Percentiles rank a stretch among this genome's conserved stretches.
phyloP scores from a whole-genome alignment of 2,113 vertebrate species.

The Tupaia tana region DNA sequence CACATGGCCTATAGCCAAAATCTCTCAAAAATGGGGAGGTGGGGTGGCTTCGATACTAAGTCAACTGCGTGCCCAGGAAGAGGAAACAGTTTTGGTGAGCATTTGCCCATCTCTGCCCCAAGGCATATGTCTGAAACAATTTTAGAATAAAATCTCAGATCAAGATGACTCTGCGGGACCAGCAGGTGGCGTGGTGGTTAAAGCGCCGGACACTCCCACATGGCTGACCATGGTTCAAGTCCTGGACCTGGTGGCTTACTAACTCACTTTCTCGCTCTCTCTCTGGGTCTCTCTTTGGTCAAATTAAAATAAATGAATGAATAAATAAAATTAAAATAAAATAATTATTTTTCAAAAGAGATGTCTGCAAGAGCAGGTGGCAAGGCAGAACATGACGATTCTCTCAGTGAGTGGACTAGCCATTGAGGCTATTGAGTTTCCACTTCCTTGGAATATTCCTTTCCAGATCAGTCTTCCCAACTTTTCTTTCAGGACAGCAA shows the following conservation, averaged over 20 bases:
- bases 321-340: too few relatives aligned
- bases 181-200: background rate
- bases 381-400: background rate
- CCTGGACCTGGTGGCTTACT: too few relatives aligned
- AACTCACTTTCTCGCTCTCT: too few relatives aligned
- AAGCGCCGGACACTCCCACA: too few relatives aligned
- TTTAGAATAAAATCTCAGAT: conserved; percentile 52
- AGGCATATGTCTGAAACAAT: conserved; percentile 43
- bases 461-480: background rate
- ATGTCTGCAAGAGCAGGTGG: background rate
- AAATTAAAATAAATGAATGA: too few relatives aligned
- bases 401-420: background rate
- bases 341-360: too few relatives aligned
- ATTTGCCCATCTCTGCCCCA: conserved; percentile 31
- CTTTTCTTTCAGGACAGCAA: background rate
- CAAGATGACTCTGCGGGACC: background rate
- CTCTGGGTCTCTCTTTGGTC: too few relatives aligned
- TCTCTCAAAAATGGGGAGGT: too few relatives aligned
- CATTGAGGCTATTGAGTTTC: too few relatives aligned
- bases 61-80: conserved; percentile 23
- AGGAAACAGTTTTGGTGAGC: conserved; percentile 47
- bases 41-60: background rate
- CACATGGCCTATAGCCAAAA: too few relatives aligned
- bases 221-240: too few relatives aligned
- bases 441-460: background rate